A percentile compares a stretch with the other conserved stretches of the same genome.
These are phyloP conservation scores for Leucozona laternaria DNA, from an alignment of 2,888 invertebrate species.

Conservation along the genomic window DNA sequence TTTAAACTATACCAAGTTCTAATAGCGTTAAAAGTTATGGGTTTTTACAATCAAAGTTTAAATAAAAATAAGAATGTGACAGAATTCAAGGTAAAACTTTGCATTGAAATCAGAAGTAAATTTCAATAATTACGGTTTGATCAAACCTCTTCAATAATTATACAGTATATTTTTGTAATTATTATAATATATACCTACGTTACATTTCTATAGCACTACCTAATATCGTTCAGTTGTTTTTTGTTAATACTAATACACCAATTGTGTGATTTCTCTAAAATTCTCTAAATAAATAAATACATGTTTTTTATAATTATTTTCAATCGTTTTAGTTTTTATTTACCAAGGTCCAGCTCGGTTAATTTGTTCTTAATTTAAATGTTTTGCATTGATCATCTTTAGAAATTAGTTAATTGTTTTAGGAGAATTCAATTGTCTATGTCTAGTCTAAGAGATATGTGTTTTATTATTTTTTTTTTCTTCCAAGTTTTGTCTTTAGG, in stretches of 20 bases:
- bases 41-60: background rate
- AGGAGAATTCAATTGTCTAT: conserved; percentile 42
- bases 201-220: conserved; percentile 46
- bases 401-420: conserved; percentile 13
- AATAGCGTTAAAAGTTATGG: background rate
- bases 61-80: background rate
- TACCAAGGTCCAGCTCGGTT: conserved; percentile 67
- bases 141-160: conserved; percentile 9
- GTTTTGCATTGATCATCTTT: conserved; percentile 6
- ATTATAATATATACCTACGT: conserved; percentile 9
- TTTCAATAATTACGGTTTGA: background rate
- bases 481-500: conserved; percentile 41
- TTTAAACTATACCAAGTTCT: too few relatives aligned
- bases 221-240: conserved; percentile 57
- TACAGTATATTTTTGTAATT: background rate
- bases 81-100: background rate
- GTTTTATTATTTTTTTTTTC: conserved; percentile 37
- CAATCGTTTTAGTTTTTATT: background rate
- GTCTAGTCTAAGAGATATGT: conserved; percentile 63
- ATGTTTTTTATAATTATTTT: conserved; percentile 9
- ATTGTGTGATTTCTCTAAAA: conserved; percentile 45
- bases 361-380: conserved; percentile 1
- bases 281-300: conserved; percentile 40
- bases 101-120: background rate
- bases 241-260: conserved; percentile 32